Evolutionary conservation across 1,140 invertebrate species (phyloP).

Genomic region (Neodiprion pinetum): DNA sequence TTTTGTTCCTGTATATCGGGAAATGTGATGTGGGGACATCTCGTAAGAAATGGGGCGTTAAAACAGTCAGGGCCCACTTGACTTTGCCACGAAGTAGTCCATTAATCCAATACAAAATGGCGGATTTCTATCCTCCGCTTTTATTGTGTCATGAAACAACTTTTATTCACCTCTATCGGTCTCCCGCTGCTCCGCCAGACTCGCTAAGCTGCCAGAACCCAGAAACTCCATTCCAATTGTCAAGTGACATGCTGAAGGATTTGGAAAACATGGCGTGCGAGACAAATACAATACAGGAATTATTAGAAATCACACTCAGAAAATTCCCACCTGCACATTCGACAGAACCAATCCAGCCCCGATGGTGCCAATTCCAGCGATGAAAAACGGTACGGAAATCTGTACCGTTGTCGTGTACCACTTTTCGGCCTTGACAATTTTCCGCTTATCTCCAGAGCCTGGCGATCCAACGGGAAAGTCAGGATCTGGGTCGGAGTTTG

Average conservation of each 20-base stretch:
- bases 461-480: constrained; percentile 27
- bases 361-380: constrained; percentile 94
- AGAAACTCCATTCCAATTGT: too few relatives aligned
- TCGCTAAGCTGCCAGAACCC: too few relatives aligned
- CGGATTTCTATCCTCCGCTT: neutral
- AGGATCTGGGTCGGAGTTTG: constrained; percentile 49
- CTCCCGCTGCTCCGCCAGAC: too few relatives aligned
- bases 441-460: constrained; percentile 27
- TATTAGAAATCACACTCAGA: too few relatives aligned
- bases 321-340: constrained; percentile 73
- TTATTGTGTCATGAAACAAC: neutral
- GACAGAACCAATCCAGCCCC: constrained; percentile 88
- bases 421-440: constrained; percentile 68
- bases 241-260: too few relatives aligned
- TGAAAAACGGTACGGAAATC: constrained; percentile 92
- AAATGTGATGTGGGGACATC: neutral
- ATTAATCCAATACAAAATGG: constrained; percentile 7
- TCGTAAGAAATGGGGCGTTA: neutral
- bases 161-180: neutral
- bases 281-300: too few relatives aligned
- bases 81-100: neutral
- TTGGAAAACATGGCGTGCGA: too few relatives aligned
- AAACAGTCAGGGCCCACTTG: neutral
- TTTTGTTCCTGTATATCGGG: constrained; percentile 7
- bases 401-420: constrained; percentile 82